Evolutionary conservation across 2,888 invertebrate species (phyloP).

Genomic region (Rosalia funebris): DNA sequence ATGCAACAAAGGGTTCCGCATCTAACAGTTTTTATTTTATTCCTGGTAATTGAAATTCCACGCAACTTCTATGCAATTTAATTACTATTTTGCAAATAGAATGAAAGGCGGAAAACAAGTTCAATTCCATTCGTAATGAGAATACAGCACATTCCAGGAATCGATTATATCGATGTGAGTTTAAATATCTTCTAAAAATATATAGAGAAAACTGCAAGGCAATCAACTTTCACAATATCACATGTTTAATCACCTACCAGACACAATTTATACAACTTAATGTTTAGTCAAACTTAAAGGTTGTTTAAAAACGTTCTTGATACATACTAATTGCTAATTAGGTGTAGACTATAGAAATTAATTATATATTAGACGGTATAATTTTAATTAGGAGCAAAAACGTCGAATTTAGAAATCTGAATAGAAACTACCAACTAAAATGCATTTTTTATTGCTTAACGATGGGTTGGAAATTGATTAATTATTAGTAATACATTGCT

Average conservation of each 20-base stretch:
- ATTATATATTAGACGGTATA: not conserved
- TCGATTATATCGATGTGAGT: slow-evolving; percentile 35
- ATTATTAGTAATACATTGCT: too few relatives aligned
- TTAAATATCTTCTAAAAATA: slow-evolving; percentile 44
- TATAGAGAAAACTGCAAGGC: slow-evolving; percentile 54
- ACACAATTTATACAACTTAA: slow-evolving; percentile 37
- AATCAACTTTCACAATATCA: slow-evolving; percentile 57
- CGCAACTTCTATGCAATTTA: not conserved
- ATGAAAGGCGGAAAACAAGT: not conserved
- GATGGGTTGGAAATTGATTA: not conserved
- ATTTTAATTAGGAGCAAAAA: not conserved
- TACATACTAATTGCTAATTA: slow-evolving; percentile 10
- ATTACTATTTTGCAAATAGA: not conserved
- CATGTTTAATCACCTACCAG: slow-evolving; percentile 40
- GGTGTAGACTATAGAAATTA: not conserved
- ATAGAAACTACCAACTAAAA: not conserved
- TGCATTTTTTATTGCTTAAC: not conserved
- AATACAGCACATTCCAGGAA: slow-evolving; percentile 36
- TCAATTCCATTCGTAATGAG: not conserved
- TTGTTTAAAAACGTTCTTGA: slow-evolving; percentile 10
- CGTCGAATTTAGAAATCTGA: not conserved
- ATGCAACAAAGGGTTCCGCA: slow-evolving; percentile 9
- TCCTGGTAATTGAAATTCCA: not conserved
- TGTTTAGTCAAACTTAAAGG: not conserved
- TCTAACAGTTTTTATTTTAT: not conserved